A percentile compares a stretch with the other conserved stretches of the same genome.
phyloP scores from a whole-genome alignment of 2,797 vertebrate species.

The Poecilia wingei region DNA sequence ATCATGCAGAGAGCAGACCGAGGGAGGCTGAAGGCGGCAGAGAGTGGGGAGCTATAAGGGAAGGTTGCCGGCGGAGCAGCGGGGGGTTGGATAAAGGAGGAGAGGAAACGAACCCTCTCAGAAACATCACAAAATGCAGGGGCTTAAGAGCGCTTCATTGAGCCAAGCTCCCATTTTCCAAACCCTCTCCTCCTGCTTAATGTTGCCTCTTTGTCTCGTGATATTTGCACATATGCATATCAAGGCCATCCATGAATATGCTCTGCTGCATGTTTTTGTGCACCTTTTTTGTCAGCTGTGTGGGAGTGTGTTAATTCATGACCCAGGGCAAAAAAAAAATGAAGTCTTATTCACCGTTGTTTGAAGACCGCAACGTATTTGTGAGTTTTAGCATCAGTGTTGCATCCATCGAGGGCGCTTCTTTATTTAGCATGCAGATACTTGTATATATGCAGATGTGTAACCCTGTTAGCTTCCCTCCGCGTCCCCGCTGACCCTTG shows the following conservation, averaged over 20 bases:
- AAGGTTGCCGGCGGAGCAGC: conserved; percentile 17
- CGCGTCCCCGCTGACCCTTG: conserved; percentile 67
- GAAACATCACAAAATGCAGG: conserved; percentile 46
- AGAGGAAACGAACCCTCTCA: conserved; percentile 54
- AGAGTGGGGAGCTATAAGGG: conserved; percentile 34
- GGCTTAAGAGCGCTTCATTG: conserved; percentile 27
- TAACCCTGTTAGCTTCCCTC: conserved; percentile 47
- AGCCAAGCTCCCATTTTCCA: conserved; percentile 58
- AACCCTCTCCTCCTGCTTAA: conserved; percentile 46
- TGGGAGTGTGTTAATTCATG: conserved; percentile 79
- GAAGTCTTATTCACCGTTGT: conserved; percentile 57
- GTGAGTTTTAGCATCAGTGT: conserved; percentile 36
- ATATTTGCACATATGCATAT: conserved; percentile 70
- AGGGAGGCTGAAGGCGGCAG: conserved; percentile 70
- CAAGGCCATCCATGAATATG: conserved; percentile 60
- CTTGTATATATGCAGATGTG: conserved; percentile 56
- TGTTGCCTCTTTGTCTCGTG: conserved; percentile 54
- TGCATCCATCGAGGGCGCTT: conserved; percentile 33
- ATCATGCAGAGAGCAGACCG: conserved; percentile 71
- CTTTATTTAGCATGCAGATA: conserved; percentile 62
- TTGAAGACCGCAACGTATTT: conserved; percentile 61
- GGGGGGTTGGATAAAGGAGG: conserved; percentile 36
- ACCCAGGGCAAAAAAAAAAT: conserved; percentile 65
- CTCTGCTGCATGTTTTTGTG: conserved; percentile 62
- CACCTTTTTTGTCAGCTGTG: conserved; percentile 71